A percentile compares a stretch with the other conserved stretches of the same genome.
phyloP scores from a whole-genome alignment of 2,888 invertebrate species.

The Lithodes maja region DNA sequence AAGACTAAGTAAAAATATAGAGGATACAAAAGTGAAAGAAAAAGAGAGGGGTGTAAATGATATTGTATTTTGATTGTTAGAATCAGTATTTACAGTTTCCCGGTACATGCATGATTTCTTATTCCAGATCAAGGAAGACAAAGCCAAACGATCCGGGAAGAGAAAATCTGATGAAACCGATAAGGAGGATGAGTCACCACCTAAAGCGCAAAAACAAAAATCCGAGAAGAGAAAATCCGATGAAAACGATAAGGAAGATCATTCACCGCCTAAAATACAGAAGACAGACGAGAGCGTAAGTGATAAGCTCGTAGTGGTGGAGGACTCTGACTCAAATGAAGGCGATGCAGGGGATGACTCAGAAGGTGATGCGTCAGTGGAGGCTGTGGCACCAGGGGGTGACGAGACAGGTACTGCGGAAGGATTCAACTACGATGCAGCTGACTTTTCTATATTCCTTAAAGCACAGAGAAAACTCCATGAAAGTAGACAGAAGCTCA shows the following conservation, averaged over 20 bases:
- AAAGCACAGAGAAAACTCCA: conserved; percentile 39
- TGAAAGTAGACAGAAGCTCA: conserved; percentile 10
- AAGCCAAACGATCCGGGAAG: not conserved
- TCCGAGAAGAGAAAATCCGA: conserved; percentile 8
- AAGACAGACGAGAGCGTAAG: not conserved
- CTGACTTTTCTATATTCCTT: conserved; percentile 58
- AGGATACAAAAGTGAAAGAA: too few relatives aligned
- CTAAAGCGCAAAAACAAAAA: conserved; percentile 20
- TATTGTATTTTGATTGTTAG: too few relatives aligned
- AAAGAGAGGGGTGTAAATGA: too few relatives aligned
- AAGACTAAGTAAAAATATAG: too few relatives aligned
- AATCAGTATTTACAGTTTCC: too few relatives aligned
- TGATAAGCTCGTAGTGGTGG: not conserved
- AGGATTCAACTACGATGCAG: conserved; percentile 55
- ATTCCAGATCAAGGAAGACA: not conserved
- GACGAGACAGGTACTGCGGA: not conserved
- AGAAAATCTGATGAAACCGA: not conserved
- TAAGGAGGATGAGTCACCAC: conserved; percentile 6
- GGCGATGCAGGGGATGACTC: not conserved
- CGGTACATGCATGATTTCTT: not conserved
- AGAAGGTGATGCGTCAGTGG: not conserved
- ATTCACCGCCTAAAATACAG: not conserved
- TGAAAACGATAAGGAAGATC: not conserved
- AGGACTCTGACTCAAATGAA: not conserved
- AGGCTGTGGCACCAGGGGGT: not conserved